Evolutionary conservation across 2,888 invertebrate genomes (phyloP).

Genomic region (Andrena marginata): DNA sequence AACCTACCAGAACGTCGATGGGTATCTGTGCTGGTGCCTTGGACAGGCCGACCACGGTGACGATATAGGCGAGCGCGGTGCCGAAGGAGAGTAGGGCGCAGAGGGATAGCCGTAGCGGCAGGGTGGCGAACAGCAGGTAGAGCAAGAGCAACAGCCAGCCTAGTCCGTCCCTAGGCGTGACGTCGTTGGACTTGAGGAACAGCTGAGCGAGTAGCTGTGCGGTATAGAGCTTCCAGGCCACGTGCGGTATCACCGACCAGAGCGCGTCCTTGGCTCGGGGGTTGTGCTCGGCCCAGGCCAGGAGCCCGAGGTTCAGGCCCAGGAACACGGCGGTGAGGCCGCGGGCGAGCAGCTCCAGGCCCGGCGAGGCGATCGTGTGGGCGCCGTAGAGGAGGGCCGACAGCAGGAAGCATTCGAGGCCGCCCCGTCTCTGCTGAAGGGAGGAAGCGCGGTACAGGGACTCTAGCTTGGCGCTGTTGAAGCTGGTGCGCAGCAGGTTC

Average conservation of each 20-base stretch:
- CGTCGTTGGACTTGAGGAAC: constrained; percentile 87
- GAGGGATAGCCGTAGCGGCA: constrained; percentile 89
- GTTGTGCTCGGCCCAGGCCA: constrained; percentile 81
- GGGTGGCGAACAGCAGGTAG: constrained; percentile 90
- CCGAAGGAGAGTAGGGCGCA: constrained; percentile 88
- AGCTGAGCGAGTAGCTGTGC: constrained; percentile 88
- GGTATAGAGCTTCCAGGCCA: constrained; percentile 89
- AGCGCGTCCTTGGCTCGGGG: constrained; percentile 81
- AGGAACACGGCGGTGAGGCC: constrained; percentile 82
- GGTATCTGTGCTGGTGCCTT: constrained; percentile 84
- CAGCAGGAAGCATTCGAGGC: constrained; percentile 89
- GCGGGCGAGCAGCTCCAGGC: constrained; percentile 77
- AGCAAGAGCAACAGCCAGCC: constrained; percentile 91
- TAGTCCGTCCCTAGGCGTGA: constrained; percentile 88
- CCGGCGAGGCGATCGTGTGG: constrained; percentile 87
- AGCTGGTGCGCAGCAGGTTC: constrained; percentile 85
- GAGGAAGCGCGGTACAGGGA: constrained; percentile 90
- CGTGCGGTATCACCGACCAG: constrained; percentile 88
- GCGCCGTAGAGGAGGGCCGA: constrained; percentile 89
- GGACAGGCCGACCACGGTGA: constrained; percentile 87
- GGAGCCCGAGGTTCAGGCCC: constrained; percentile 80
- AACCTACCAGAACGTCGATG: constrained; percentile 83
- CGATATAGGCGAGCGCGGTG: constrained; percentile 88
- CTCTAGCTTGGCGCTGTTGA: constrained; percentile 89
- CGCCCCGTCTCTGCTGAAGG: constrained; percentile 90